Conservation (phyloP, 2,797 vertebrate species). For the Peromyscus attwateri region DNA sequence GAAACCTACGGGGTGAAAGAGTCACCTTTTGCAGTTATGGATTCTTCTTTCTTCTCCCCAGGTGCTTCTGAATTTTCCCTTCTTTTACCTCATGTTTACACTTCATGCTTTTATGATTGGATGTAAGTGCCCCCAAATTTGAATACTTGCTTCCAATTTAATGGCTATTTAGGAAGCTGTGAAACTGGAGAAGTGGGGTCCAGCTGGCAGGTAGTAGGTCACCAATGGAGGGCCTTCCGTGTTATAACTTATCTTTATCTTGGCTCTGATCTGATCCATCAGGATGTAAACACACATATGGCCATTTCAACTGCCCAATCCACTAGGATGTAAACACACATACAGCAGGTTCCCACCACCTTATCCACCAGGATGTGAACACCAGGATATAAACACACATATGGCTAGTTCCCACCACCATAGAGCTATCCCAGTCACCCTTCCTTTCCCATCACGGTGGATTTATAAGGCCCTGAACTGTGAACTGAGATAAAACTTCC, state of each 20-base stretch:
- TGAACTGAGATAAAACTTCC: not conserved
- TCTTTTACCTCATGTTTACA: not conserved
- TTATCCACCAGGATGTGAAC: not conserved
- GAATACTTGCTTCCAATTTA: not conserved
- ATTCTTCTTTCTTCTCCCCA: not conserved
- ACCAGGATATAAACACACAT: not conserved
- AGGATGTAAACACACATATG: not conserved
- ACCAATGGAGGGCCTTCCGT: too few species aligned
- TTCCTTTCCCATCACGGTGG: not conserved
- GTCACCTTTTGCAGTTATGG: not conserved
- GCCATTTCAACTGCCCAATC: not conserved
- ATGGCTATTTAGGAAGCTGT: not conserved
- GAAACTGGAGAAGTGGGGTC: not conserved
- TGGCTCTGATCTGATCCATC: not conserved
- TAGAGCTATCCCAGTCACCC: not conserved
- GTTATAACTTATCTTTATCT: not conserved
- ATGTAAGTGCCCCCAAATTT: not conserved
- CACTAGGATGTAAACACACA: not conserved
- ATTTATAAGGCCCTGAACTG: not conserved
- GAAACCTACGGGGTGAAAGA: not conserved
- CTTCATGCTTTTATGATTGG: not conserved
- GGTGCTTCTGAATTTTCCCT: not conserved
- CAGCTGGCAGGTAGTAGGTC: not conserved
- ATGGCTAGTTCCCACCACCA: not conserved
- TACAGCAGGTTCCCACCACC: not conserved